Percentiles rank a stretch among this genome's conserved stretches.
These are phyloP conservation scores for Oreochromis niloticus DNA, from an alignment of 2,113 vertebrate genomes.

Conservation along the genomic window DNA sequence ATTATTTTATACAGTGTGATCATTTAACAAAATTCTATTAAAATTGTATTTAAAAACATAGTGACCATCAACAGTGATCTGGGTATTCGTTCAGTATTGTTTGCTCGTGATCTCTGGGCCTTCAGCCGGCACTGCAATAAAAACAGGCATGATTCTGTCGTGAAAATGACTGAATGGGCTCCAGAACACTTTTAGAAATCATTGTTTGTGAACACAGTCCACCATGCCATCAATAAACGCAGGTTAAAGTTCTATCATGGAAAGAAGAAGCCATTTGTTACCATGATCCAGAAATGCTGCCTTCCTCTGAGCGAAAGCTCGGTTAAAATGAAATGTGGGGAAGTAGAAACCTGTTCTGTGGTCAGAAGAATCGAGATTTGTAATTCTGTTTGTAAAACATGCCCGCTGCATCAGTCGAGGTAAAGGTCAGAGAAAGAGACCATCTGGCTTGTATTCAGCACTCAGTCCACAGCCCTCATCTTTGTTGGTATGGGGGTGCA, in stretches of 20 bases:
- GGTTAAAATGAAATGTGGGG: neutral
- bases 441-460: neutral
- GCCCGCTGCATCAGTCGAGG: neutral
- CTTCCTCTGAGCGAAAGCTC: neutral
- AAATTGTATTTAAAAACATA: neutral
- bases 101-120: rapidly evolving
- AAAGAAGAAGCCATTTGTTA: neutral
- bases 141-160: rapidly evolving
- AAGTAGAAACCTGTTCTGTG: neutral
- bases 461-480: neutral
- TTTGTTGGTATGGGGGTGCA: neutral
- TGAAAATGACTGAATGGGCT: neutral
- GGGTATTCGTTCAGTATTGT: neutral
- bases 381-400: neutral
- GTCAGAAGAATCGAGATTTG: neutral
- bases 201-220: neutral
- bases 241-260: neutral
- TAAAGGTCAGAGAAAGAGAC: neutral
- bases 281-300: neutral
- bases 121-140: neutral
- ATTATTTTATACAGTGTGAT: neutral
- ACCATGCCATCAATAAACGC: neutral
- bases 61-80: neutral
- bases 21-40: neutral
- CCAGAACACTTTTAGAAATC: neutral